Evolutionary conservation across 2,797 vertebrate species (phyloP).

Genomic region (Alosa sapidissima): DNA sequence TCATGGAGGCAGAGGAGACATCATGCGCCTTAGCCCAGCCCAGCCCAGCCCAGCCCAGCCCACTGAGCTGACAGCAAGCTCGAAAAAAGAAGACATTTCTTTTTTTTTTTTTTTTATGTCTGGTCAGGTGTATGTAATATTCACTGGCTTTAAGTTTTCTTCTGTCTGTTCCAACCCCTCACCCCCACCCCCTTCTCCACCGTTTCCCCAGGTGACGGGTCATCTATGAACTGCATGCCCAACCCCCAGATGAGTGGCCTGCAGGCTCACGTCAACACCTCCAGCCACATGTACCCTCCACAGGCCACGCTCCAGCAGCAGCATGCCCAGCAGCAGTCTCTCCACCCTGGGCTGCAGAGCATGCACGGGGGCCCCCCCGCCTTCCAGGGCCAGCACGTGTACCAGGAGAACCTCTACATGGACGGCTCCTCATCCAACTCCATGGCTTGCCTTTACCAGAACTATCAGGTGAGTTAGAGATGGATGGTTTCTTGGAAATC

Average conservation of each 20-base stretch:
- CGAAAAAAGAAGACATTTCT: too few relatives aligned
- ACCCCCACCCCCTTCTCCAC: constrained; percentile 15
- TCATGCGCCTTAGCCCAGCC: too few relatives aligned
- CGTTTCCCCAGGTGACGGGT: constrained; percentile 78
- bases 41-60: too few relatives aligned
- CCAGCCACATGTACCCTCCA: constrained; percentile 76
- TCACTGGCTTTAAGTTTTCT: background rate
- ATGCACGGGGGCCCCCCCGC: constrained; percentile 75
- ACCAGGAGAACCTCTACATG: constrained; percentile 77
- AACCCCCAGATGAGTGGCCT: constrained; percentile 82
- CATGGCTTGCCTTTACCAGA: constrained; percentile 93
- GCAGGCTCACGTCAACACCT: constrained; percentile 78
- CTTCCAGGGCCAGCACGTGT: constrained; percentile 83
- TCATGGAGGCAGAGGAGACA: too few relatives aligned
- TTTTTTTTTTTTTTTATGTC: too few relatives aligned
- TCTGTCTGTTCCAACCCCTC: background rate
- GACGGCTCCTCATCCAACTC: constrained; percentile 70
- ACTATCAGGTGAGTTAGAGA: constrained; percentile 84
- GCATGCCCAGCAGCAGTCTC: constrained; percentile 69
- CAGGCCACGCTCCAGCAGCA: constrained; percentile 54
- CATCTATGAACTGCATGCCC: constrained; percentile 83
- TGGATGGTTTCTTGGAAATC: background rate
- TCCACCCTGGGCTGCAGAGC: constrained; percentile 82
- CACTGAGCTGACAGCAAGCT: too few relatives aligned
- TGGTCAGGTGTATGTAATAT: background rate